Percentiles rank a stretch among this genome's conserved stretches.
phyloP scores from a whole-genome alignment of 1,140 invertebrate species.

The Bombyx mandarina region DNA sequence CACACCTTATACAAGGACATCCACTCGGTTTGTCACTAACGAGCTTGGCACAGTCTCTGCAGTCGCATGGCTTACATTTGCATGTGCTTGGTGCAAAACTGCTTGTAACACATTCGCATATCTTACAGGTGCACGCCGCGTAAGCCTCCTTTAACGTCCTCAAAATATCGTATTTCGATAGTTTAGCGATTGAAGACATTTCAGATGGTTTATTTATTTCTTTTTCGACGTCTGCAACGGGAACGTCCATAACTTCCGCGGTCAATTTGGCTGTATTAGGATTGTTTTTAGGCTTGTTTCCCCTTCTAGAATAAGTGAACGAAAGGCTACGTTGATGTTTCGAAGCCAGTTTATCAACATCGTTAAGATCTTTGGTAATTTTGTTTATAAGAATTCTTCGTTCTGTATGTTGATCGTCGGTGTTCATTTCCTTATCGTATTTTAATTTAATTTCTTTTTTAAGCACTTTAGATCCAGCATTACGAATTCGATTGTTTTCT shows the following conservation, averaged over 20 bases:
- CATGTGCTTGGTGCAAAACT: constrained; percentile 17
- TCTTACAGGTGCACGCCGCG: constrained; percentile 48
- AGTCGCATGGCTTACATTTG: constrained; percentile 37
- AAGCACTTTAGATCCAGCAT: too few species aligned
- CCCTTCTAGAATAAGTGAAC: too few species aligned
- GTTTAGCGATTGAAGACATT: constrained; percentile 8
- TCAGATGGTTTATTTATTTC: constrained; percentile 9
- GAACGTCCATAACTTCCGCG: constrained; percentile 40
- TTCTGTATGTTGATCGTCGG: background rate
- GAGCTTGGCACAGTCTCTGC: constrained; percentile 23
- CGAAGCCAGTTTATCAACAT: background rate
- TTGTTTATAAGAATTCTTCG: background rate
- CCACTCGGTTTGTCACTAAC: constrained; percentile 10
- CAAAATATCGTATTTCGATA: constrained; percentile 32
- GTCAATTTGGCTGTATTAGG: constrained; percentile 26
- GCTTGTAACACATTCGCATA: constrained; percentile 43
- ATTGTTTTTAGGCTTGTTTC: background rate
- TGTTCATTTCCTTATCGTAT: background rate
- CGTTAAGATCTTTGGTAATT: background rate
- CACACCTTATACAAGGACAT: constrained; percentile 27
- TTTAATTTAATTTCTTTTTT: background rate
- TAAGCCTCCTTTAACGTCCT: constrained; percentile 42
- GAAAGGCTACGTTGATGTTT: background rate
- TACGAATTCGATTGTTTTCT: background rate
- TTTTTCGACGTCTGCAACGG: constrained; percentile 23